Evolutionary conservation across 2,888 invertebrate genomes (phyloP), one percentile per base, ranked within the genome.

Genomic region (Ligdia adustata): DNA sequence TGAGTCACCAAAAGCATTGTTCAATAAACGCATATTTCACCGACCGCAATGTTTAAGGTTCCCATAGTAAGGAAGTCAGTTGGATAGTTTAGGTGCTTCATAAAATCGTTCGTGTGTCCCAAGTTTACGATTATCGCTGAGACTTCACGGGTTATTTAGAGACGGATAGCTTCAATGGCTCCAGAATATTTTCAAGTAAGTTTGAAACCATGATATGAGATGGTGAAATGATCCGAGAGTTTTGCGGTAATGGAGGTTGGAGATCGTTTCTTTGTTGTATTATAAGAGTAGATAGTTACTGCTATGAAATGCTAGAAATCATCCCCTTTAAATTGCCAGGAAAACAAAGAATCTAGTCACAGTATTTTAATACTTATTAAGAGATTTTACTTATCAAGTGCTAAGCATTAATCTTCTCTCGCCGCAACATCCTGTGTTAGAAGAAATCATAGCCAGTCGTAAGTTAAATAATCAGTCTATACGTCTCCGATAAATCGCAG

Each of bases 61-160:
- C 62, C 59, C 55, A 66, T 58, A 53, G 54, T 41, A 48, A 62
- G 62, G 62, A 64, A 68, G 60, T 60, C 49, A 22, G 55, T 55
- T 60, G 53, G 54, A 66, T 67, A 56, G 54, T 62, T 62, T 59
- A 59, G 65, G 60, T 59, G 58, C 50, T 66, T 66, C 69, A 72
- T 77, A 75, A 75, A 78, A 75, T 68, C 66, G 68, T 65, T 75
- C 67, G 67, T 62, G 72, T 71, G 64, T 74, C 55, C 55, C 64
- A 65, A 70, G 68, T 78, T 79, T 75, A 78, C 66, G 75, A 69
- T 64, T 69, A 69, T 71, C 64, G 68, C 55, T 45, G 55, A 52
- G 56, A 65, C 62, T 71, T 60, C 60, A 52, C 55, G 58, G 50
- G 52, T 60, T 64, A 69, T 69, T 70, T 55, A 60, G 62, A 64